These are phyloP conservation scores for Danio choprae DNA, from an alignment of 2,797 vertebrate species.

Conservation along the genomic window DNA sequence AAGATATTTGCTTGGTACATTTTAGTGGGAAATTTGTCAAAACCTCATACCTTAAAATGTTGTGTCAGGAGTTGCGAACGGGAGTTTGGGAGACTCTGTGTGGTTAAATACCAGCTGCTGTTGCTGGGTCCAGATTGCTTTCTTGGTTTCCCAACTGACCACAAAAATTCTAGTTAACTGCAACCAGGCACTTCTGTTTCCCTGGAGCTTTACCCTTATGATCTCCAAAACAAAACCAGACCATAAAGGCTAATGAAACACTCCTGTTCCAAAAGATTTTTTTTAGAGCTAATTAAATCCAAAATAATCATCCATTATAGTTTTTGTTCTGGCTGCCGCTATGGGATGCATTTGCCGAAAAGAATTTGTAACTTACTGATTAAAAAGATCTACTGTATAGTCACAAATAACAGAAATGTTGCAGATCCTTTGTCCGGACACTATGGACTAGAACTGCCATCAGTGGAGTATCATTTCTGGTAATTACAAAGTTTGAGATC, in stretches of 20 bases:
- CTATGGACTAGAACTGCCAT: no score
- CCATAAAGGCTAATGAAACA: constrained; percentile 25
- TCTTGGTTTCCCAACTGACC: constrained; percentile 38
- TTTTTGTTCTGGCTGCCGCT: neutral
- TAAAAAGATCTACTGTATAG: no score
- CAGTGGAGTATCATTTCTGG: no score
- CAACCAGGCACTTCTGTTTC: constrained; percentile 24
- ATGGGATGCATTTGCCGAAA: neutral
- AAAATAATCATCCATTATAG: constrained; percentile 21
- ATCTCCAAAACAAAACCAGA: constrained; percentile 32
- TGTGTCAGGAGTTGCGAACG: neutral
- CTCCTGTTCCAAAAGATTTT: neutral
- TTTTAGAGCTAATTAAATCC: constrained; percentile 20
- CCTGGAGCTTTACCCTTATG: constrained; percentile 19
- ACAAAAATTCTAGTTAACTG: constrained; percentile 54
- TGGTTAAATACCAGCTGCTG: constrained; percentile 30
- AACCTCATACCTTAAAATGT: constrained; percentile 46
- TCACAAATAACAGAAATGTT: no score
- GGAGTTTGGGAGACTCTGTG: constrained; percentile 12
- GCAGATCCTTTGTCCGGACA: no score
- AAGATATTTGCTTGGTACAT: constrained; percentile 72
- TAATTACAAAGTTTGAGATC: no score
- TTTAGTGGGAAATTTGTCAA: constrained; percentile 71
- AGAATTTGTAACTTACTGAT: neutral
- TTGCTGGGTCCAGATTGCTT: constrained; percentile 12